A percentile compares a stretch with the other conserved stretches of the same genome.
Evolutionary conservation across 2,797 vertebrate genomes (phyloP).

Genomic region (Amblyraja radiata): DNA sequence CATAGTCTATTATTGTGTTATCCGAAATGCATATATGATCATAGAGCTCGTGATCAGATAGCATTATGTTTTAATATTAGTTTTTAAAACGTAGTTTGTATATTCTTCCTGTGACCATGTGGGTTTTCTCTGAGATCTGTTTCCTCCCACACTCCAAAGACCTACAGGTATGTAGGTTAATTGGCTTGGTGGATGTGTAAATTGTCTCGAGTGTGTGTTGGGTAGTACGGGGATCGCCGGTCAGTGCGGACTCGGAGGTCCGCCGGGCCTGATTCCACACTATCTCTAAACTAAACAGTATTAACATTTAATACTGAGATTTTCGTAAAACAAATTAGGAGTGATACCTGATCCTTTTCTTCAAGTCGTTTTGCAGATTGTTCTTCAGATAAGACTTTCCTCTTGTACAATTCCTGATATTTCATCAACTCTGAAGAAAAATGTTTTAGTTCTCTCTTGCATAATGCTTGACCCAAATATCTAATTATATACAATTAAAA

Average conservation of each 20-base stretch:
- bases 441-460: not conserved
- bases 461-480: not conserved
- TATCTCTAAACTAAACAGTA: too few relatives aligned
- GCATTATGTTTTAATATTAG: not conserved
- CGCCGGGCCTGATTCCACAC: too few relatives aligned
- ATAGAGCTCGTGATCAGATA: not conserved
- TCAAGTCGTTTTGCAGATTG: conserved; percentile 56
- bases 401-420: conserved; percentile 50
- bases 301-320: too few relatives aligned
- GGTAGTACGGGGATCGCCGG: too few relatives aligned
- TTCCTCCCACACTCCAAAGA: too few relatives aligned
- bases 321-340: not conserved
- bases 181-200: too few relatives aligned
- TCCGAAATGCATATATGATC: not conserved
- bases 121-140: too few relatives aligned
- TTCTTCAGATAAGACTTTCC: conserved; percentile 57
- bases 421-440: not conserved
- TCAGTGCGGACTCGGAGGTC: too few relatives aligned
- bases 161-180: too few relatives aligned
- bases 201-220: too few relatives aligned
- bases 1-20: too few relatives aligned
- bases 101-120: too few relatives aligned
- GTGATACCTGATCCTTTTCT: conserved; percentile 61
- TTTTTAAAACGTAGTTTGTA: not conserved
- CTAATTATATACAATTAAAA: not conserved